Base-by-base conservation (phyloP, 2,888 invertebrate genomes). In the Nebria salina region DNA sequence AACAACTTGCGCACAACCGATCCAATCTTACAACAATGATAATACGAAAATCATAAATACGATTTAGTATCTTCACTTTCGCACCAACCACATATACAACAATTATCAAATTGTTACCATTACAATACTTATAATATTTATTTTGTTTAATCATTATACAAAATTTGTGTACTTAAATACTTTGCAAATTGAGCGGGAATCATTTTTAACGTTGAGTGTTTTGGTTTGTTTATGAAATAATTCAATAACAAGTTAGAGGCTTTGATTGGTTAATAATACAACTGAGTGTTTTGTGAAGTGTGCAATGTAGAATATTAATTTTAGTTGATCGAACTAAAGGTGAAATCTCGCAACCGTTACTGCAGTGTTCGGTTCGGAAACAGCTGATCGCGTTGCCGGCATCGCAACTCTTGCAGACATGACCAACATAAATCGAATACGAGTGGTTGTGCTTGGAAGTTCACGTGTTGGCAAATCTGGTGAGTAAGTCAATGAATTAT, bases 341-440 rank as follows among this genome's bases (percentile, higher is more conserved):
- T 68, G 80, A 80, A 80, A 80, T 80, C 75, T 80, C 65, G 73
- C 73, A 68, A 26, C 20, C 13, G 20, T 68, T 26, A 68, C 54
- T 54, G 54, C 13, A 54, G 54, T 54, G 54, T 54, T 54, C 54
- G 54, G 54, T 54, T 54, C 20, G 73, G n/a, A 68, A 83, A 76
- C 81, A 81, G 81, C 81, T 81, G 81, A 81, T 81, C 72, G 42
- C 42, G 42, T 25, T 70, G 70, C 70, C 70, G 70, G 70, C 25
- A 54, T 54, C 54, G 54, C 54, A 6, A 70, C 70, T 70, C 41
- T 34, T 75, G 80, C 75, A 80, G 80, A 80, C 80, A 94, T 95
- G 94, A 94, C 94, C 90, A 94, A 94, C 90, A 93, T 94, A 88
- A 94, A 93, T 90, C 93, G 93, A 89, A 94, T 95, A 90, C 92